Percentiles rank a stretch among this genome's conserved stretches.
These are phyloP conservation scores for Gallinago stenura DNA, from an alignment of 2,797 vertebrate genomes.

Conservation along the genomic window DNA sequence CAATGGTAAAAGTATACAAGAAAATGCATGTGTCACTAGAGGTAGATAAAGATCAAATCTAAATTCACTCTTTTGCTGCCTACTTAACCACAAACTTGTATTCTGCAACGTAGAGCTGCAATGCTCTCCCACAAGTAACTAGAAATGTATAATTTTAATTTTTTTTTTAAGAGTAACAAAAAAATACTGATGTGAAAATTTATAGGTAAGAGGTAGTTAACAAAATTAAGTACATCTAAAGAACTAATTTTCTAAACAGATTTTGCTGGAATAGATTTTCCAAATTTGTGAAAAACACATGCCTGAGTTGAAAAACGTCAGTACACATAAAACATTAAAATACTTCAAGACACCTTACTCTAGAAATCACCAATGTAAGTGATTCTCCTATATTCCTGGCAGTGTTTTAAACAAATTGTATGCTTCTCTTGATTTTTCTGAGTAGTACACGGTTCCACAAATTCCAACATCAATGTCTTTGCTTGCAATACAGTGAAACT, in stretches of 20 bases:
- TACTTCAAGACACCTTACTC: not conserved
- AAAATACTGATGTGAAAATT: not conserved
- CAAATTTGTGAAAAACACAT: not conserved
- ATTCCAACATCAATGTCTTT: not conserved
- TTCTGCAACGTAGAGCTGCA: not conserved
- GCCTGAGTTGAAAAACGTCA: not conserved
- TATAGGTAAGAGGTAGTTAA: not conserved
- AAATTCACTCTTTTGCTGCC: not conserved
- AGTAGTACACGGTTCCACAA: not conserved
- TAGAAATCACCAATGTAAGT: not conserved
- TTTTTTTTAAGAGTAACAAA: not conserved
- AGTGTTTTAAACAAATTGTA: not conserved
- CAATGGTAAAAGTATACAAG: not conserved
- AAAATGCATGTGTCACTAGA: not conserved
- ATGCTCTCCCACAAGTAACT: not conserved
- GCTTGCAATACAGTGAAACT: not conserved
- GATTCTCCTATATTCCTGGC: not conserved
- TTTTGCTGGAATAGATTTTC: not conserved
- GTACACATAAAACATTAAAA: not conserved
- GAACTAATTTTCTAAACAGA: not conserved
- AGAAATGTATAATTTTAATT: not conserved
- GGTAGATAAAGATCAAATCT: slow-evolving; percentile 19
- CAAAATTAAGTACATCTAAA: not conserved
- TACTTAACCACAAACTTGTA: not conserved
- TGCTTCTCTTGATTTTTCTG: not conserved